Evolutionary conservation across 2,113 vertebrate species (phyloP).

Genomic region (Elaphurus davidianus): DNA sequence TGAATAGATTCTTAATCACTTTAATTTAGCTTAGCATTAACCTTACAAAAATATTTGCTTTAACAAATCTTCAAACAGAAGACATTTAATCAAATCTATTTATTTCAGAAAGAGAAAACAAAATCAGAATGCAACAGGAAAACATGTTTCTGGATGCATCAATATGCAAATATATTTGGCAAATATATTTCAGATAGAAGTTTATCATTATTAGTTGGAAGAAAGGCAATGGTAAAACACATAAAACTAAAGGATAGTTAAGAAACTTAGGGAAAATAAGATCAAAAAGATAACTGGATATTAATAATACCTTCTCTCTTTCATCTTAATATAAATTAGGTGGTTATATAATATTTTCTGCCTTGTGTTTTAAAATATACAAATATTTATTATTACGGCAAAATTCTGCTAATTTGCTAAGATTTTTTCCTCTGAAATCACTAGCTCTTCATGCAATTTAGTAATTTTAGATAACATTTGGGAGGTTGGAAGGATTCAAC

Average conservation of each 20-base stretch:
- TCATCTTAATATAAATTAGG: background rate
- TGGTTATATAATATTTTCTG: background rate
- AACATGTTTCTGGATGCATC: background rate
- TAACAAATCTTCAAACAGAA: background rate
- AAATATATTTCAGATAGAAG: background rate
- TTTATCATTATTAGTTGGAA: background rate
- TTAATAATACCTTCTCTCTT: background rate
- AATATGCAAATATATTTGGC: background rate
- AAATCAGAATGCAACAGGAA: background rate
- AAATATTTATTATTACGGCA: background rate
- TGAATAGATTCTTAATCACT: background rate
- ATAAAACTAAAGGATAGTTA: background rate
- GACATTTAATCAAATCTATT: background rate
- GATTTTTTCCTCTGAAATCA: background rate
- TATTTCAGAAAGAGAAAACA: background rate
- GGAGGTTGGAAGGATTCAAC: background rate
- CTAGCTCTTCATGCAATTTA: background rate
- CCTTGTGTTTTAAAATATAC: background rate
- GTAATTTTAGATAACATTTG: background rate
- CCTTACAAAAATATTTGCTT: background rate
- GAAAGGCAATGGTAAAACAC: background rate
- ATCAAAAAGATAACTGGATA: background rate
- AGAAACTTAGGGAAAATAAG: background rate
- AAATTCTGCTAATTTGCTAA: background rate
- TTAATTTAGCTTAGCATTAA: constrained; percentile 41